phyloP scores from a whole-genome alignment of 2,113 vertebrate species.

The Ia io region DNA sequence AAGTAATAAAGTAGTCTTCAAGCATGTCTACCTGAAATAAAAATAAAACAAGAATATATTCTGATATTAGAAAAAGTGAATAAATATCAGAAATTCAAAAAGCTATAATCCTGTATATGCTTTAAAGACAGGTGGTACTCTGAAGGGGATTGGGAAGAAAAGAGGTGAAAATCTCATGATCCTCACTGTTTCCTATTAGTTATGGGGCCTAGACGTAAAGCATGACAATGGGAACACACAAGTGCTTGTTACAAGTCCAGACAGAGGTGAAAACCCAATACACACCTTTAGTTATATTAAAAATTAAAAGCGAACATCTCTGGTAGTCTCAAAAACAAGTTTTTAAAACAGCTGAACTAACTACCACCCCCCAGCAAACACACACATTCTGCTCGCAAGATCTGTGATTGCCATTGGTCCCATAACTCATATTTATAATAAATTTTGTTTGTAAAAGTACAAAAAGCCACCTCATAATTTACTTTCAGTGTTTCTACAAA shows the following conservation, averaged over 20 bases:
- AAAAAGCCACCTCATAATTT: slow-evolving; percentile 64
- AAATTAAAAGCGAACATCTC: neutral
- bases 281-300: neutral
- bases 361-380: neutral
- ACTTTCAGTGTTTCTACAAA: slow-evolving; percentile 75
- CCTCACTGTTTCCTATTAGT: neutral
- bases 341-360: slow-evolving; percentile 54
- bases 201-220: neutral
- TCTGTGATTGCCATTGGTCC: slow-evolving; percentile 67
- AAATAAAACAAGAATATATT: slow-evolving; percentile 2
- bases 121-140: neutral
- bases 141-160: neutral
- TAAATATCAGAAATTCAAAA: slow-evolving; percentile 20
- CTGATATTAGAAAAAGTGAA: neutral
- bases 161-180: neutral
- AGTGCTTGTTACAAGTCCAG: neutral
- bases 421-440: slow-evolving; percentile 51
- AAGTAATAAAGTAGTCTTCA: slow-evolving; percentile 27
- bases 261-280: neutral
- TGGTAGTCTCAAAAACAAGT: neutral
- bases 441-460: slow-evolving; percentile 61
- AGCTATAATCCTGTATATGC: neutral
- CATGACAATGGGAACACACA: neutral
- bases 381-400: neutral
- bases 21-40: neutral